Evolutionary conservation across 2,888 invertebrate genomes (phyloP).

Genomic region (Epinotia nisella): DNA sequence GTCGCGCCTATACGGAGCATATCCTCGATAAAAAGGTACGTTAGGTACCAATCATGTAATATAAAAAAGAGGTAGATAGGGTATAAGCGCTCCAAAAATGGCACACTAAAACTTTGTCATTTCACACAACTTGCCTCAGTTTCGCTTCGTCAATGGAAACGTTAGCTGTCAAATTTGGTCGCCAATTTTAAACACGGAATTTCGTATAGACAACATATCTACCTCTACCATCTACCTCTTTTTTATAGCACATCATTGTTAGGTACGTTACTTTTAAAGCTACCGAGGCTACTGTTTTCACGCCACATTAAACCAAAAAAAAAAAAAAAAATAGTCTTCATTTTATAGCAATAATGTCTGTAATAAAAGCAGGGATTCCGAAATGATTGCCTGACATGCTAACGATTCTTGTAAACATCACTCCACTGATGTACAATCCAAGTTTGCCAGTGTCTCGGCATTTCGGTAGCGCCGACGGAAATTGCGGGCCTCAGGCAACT

Average conservation of each 20-base stretch:
- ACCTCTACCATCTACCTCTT: no score
- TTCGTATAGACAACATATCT: no score
- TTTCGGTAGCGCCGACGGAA: slow-evolving; percentile 68
- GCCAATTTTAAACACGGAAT: no score
- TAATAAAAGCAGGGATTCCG: slow-evolving; percentile 44
- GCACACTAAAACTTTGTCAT: no score
- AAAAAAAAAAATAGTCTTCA: slow-evolving; percentile 22
- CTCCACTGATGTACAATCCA: slow-evolving; percentile 69
- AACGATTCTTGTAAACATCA: slow-evolving; percentile 69
- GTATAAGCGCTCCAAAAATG: no score
- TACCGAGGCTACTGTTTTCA: slow-evolving; percentile 15
- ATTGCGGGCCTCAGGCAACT: slow-evolving; percentile 67
- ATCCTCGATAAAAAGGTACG: slow-evolving; percentile 52
- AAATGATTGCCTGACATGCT: slow-evolving; percentile 61
- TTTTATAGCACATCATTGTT: no score
- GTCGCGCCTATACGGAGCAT: slow-evolving; percentile 46
- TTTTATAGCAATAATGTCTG: slow-evolving; percentile 36
- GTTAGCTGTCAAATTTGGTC: no score
- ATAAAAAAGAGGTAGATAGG: no score
- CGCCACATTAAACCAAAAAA: slow-evolving; percentile 25
- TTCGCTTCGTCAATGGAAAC: no score
- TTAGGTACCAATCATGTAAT: no score
- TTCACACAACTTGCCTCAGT: no score
- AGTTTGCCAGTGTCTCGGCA: slow-evolving; percentile 60
- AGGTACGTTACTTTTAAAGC: slow-evolving; percentile 46